Evolutionary conservation across 2,888 invertebrate species (phyloP).

Genomic region (Xylophagus ater): DNA sequence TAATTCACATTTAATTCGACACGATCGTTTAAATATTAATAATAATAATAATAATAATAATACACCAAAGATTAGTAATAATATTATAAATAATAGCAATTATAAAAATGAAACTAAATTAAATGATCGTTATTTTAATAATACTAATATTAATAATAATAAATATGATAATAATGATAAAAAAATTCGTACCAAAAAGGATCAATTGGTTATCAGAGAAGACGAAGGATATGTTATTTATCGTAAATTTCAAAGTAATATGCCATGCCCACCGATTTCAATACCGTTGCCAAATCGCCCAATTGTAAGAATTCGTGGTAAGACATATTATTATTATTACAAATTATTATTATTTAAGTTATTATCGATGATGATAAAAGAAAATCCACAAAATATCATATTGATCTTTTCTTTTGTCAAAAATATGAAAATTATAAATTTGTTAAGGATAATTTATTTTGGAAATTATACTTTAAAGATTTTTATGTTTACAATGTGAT

Average conservation of each 20-base stretch:
- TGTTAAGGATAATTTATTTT: no score
- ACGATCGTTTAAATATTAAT: conserved; percentile 15
- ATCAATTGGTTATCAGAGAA: conserved; percentile 30
- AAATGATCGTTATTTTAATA: conserved; percentile 7
- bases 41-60: conserved; percentile 18
- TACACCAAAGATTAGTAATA: conserved; percentile 19
- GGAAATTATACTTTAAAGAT: no score
- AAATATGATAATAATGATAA: conserved; percentile 2
- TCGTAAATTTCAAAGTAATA: conserved; percentile 22
- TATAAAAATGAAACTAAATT: conserved; percentile 11
- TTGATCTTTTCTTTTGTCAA: no score
- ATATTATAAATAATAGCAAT: conserved; percentile 12
- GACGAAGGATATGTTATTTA: conserved; percentile 35
- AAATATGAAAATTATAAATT: no score
- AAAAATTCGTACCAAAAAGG: conserved; percentile 20
- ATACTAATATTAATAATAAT: background rate
- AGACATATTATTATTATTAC: background rate
- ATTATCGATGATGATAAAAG: no score
- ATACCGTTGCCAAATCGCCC: conserved; percentile 26
- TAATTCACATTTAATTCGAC: no score
- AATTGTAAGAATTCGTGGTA: conserved; percentile 10
- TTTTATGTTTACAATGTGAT: no score
- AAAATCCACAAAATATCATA: no score
- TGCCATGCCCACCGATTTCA: conserved; percentile 36
- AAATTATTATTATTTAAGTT: background rate